Evolutionary conservation across 2,113 vertebrate genomes (phyloP).

Genomic region (Caretta caretta): DNA sequence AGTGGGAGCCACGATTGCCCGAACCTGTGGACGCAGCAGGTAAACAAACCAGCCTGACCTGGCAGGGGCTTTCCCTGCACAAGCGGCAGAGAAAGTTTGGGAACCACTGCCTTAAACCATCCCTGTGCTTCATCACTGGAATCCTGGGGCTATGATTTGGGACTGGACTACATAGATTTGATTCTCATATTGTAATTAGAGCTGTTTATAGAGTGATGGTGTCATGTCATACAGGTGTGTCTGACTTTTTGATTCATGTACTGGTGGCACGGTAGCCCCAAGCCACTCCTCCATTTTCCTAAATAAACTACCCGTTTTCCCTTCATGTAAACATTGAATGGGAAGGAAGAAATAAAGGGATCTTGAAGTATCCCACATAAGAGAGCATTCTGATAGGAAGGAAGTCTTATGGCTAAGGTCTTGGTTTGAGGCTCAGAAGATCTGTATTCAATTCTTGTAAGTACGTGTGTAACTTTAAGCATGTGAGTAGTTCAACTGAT

Average conservation of each 20-base stretch:
- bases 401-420: background rate
- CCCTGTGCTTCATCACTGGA: background rate
- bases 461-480: background rate
- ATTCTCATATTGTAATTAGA: background rate
- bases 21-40: too few species aligned
- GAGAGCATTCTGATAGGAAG: fast-evolving
- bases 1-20: too few species aligned
- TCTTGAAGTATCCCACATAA: background rate
- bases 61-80: too few species aligned
- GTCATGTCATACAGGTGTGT: background rate
- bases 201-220: background rate
- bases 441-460: background rate
- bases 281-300: background rate
- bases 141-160: background rate
- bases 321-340: background rate
- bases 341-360: background rate
- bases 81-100: too few species aligned
- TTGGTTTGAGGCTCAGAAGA: background rate
- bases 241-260: fast-evolving
- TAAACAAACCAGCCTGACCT: too few species aligned
- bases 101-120: background rate
- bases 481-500: background rate
- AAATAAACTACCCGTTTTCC: background rate
- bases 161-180: background rate
- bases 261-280: fast-evolving